Base-by-base conservation (phyloP, 2,797 vertebrate species). In the Acomys russatus region DNA sequence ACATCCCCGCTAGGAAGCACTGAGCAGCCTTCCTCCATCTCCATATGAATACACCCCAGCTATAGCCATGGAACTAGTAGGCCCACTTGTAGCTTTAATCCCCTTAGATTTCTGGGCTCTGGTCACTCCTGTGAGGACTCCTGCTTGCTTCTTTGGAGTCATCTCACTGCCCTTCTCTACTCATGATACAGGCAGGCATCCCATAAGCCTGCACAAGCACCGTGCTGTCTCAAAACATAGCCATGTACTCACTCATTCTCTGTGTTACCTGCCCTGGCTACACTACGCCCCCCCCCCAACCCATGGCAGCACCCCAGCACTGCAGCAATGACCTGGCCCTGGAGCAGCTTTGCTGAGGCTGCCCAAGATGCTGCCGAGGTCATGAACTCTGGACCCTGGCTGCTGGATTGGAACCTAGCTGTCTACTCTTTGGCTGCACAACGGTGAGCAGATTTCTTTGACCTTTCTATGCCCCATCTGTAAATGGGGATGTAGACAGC, bases 151-250 rank as follows among this genome's bases (percentile, higher is more conserved):
- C 23, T 44, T 79, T 8, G 83, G 73, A 8, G 10, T 25, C 38
- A 1, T 10, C 17, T 14, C 14, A 7, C 0, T 0, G 15, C 6
- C 8, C 6, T 51, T 44, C 61, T 14, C 35, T 22, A 6, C 18
- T 76, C 11, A 0, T 0, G 20, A 59, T 2, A 14, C 70, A 3
- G 2, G 71, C 9, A 0, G 3, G 2, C 18, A 4, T 17, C 8
- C 9, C n/a, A 30, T 10, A 1, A 3, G 0, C 1, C 10, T 7
- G 25, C 61, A 59, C 23, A 3, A 33, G 3, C 0, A 0, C 61
- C 0, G 1, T 0, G 0, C 28, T 2, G 8, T 44, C 49, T 20
- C 78, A 20, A 35, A 35, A 66, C 35, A 33, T 25, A 0, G 33
- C 51, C 0, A 0, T 33, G 14, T 1, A 11, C 1, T 64, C 18